Base-by-base conservation (phyloP, 92 coral and sea anemone genomes). In the Nematostella vectensis region DNA sequence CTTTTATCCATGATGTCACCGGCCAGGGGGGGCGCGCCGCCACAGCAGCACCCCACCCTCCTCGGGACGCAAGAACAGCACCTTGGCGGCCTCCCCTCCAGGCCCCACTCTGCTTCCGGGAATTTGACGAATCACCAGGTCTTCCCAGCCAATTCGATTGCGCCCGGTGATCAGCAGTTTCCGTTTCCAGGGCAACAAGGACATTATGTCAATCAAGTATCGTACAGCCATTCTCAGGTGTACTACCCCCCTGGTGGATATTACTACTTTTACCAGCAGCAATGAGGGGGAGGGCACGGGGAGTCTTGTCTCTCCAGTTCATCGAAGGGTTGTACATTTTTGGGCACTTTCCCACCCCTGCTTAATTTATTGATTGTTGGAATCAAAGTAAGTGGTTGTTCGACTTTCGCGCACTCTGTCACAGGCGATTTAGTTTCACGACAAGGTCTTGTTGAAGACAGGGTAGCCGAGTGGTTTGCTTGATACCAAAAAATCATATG, bases 21-120 rank as follows among this genome's bases (percentile, higher is more conserved):
- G 0, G 94, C 87, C 31, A 85, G 88, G 52, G 75, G 63, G 16
- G 54, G 73, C 63, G 61, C 59, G 38, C 79, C 64, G 12, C 71
- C 71, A 19, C 76, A 59, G 25, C 37, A 42, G 27, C 65, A 62
- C 47, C 71, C 54, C 11, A 31, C 73, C 44, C 76, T 57, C 20
- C 66, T 57, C 0, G 64, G 58, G 54, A n/a, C n/a, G n/a, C 88
- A 70, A 27, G 85, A 75, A 26, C 87, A 75, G 30, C 40, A 33
- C 15, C 40, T 15, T 33, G 75, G 72, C 59, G 75, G 55, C 28
- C 88, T 85, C 48, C 95, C 95, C 0, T 80, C 95, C 40, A 77
- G 95, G 65, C 95, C 95, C 23, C 95, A 85, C 87, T 85, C 95
- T 52, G 95, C 95, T 9, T 75, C 95, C 11, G 95, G 95, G 38